Evolutionary conservation across 2,888 invertebrate species (phyloP).

Genomic region (Amphipoea oculea): DNA sequence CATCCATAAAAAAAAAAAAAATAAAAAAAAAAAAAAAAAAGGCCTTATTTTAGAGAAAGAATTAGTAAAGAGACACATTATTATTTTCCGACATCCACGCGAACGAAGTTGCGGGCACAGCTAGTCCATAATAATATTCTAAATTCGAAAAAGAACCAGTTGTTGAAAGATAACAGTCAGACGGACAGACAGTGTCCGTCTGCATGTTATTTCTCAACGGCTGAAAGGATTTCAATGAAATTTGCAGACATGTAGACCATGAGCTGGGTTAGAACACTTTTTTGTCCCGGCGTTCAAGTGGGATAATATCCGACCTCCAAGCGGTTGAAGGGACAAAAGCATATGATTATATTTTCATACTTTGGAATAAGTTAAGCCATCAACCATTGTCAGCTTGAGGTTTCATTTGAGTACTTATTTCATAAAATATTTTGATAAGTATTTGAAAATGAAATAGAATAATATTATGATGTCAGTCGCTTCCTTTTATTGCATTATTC

Average conservation of each 20-base stretch:
- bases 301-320: neutral
- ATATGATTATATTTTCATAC: neutral
- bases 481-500: constrained; percentile 24
- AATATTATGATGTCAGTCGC: neutral
- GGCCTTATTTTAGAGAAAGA: no score
- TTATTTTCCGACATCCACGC: neutral
- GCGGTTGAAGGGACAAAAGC: neutral
- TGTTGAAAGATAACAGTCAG: no score
- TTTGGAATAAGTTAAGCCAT: neutral
- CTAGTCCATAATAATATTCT: neutral
- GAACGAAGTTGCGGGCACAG: neutral
- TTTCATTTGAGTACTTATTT: constrained; percentile 7
- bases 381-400: constrained; percentile 3
- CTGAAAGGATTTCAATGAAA: neutral
- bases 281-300: no score
- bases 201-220: no score
- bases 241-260: neutral
- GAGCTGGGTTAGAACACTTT: no score
- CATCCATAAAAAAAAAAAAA: no score
- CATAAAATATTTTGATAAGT: neutral
- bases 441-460: constrained; percentile 11
- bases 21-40: no score
- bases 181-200: no score
- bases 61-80: no score
- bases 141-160: neutral